A percentile compares a stretch with the other conserved stretches of the same genome.
Conservation (phyloP, 2,888 invertebrate genomes). For the Yponomeuta plumbellus region DNA sequence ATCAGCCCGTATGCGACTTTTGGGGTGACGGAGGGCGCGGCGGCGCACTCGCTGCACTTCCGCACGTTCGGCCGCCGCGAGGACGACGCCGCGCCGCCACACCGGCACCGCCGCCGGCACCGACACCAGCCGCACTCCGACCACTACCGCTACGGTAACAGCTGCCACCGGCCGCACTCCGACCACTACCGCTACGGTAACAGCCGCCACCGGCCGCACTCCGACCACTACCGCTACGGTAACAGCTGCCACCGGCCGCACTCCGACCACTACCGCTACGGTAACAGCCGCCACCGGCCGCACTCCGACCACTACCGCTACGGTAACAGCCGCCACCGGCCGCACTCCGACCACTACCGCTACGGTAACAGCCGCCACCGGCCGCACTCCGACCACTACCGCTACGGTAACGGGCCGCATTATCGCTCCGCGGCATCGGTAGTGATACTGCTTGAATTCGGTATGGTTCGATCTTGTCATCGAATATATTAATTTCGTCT, state of each 20-base stretch:
- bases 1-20: constrained; percentile 89
- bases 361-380: constrained; percentile 43
- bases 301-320: too few species aligned
- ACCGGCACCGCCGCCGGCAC: constrained; percentile 46
- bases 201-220: too few species aligned
- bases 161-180: too few species aligned
- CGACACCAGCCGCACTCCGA: constrained; percentile 54
- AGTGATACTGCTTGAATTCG: too few species aligned
- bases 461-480: too few species aligned
- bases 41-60: constrained; percentile 85
- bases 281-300: constrained; percentile 31
- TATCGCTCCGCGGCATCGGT: too few species aligned
- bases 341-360: constrained; percentile 67
- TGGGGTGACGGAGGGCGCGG: constrained; percentile 59
- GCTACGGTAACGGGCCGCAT: not conserved
- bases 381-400: not conserved
- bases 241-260: not conserved
- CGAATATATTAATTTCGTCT: too few species aligned
- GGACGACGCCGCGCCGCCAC: constrained; percentile 65
- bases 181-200: not conserved
- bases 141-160: constrained; percentile 66
- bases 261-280: not conserved
- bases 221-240: too few species aligned
- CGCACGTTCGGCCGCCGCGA: constrained; percentile 85
- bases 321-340: constrained; percentile 37